A percentile compares a stretch with the other conserved stretches of the same genome.
phyloP scores from a whole-genome alignment of 2,113 vertebrate genomes.

The Eretmochelys imbricata region DNA sequence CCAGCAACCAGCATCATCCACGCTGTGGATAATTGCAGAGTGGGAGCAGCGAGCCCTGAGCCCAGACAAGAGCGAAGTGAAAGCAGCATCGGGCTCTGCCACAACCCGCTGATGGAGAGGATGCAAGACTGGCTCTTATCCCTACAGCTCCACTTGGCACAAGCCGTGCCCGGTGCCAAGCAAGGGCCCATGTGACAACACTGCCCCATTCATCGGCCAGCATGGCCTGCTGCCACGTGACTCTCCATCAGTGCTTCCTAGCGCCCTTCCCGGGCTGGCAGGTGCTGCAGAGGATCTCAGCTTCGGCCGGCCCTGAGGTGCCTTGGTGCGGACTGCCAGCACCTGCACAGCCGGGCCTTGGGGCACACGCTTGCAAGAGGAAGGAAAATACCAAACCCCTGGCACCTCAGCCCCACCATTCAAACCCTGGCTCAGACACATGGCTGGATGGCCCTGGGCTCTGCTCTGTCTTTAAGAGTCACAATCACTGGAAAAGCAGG shows the following conservation, averaged over 20 bases:
- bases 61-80: constrained; percentile 27
- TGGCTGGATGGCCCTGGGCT: not conserved
- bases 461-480: not conserved
- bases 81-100: not conserved
- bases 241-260: constrained; percentile 20
- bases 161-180: constrained; percentile 38
- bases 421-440: not conserved
- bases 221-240: constrained; percentile 1
- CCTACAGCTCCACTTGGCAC: constrained; percentile 16
- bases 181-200: not conserved
- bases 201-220: constrained; percentile 2
- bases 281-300: not conserved
- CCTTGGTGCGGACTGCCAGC: not conserved
- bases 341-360: not conserved
- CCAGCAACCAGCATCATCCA: not conserved
- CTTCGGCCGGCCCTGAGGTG: not conserved
- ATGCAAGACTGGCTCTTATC: not conserved
- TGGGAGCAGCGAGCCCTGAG: not conserved
- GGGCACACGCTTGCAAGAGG: not conserved
- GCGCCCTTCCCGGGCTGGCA: constrained; percentile 17
- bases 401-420: not conserved
- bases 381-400: not conserved
- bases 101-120: not conserved
- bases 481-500: not conserved
- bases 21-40: not conserved